Conservation (phyloP, 2,888 invertebrate species). For the Silvanus unidentatus region DNA sequence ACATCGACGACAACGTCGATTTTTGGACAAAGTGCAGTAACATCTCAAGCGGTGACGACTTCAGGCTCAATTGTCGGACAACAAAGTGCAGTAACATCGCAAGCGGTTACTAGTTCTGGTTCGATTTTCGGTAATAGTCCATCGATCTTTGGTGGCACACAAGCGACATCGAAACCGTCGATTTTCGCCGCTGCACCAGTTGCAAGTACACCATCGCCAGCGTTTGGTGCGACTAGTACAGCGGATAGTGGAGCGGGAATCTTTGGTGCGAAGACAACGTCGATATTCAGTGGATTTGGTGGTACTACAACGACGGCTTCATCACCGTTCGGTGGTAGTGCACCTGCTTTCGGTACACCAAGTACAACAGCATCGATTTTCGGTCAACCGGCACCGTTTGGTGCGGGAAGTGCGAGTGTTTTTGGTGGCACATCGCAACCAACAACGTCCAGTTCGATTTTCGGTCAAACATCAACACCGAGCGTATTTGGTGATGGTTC, state of each 20-base stretch:
- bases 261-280: neutral
- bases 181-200: conserved; percentile 4
- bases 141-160: neutral
- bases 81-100: no score
- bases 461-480: conserved; percentile 2
- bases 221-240: conserved; percentile 5
- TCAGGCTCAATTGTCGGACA: no score
- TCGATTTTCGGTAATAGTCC: neutral
- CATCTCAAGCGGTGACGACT: no score
- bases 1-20: conserved; percentile 1
- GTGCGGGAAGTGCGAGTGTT: conserved; percentile 9
- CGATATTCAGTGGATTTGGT: neutral
- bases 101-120: neutral
- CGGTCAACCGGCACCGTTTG: conserved; percentile 7
- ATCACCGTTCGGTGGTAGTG: neutral
- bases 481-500: conserved; percentile 14
- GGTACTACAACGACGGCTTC: neutral
- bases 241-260: neutral
- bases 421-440: conserved; percentile 10
- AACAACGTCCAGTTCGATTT: conserved; percentile 5
- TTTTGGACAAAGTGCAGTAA: no score
- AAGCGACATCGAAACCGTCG: conserved; percentile 5
- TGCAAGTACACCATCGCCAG: neutral
- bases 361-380: conserved; percentile 12
- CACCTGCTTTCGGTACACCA: conserved; percentile 9